phyloP scores from a whole-genome alignment of 2,113 vertebrate genomes.

The Acanthisitta chloris region DNA sequence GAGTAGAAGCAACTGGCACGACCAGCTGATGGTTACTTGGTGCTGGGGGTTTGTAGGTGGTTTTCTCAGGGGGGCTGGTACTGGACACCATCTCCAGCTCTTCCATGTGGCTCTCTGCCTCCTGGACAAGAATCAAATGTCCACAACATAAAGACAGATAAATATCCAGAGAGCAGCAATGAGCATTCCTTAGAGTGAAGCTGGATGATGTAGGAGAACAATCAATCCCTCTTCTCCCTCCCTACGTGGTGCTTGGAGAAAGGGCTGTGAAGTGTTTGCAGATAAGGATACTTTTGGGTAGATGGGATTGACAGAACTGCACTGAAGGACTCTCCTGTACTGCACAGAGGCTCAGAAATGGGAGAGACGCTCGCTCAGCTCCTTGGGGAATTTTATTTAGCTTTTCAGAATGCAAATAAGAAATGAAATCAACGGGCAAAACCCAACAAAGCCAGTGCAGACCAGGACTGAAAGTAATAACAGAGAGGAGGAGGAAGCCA shows the following conservation, averaged over 20 bases:
- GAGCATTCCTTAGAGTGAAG: not conserved
- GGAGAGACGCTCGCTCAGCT: not conserved
- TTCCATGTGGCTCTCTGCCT: slow-evolving; percentile 82
- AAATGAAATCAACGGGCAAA: not conserved
- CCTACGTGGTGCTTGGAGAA: not conserved
- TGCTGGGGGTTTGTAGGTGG: slow-evolving; percentile 76
- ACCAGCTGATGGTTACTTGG: slow-evolving; percentile 78
- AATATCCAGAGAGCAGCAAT: not conserved
- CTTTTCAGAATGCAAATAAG: not conserved
- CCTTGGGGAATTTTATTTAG: not conserved
- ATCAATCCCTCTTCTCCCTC: not conserved
- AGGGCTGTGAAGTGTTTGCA: not conserved
- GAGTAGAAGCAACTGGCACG: slow-evolving; percentile 77
- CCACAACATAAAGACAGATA: slow-evolving; percentile 46
- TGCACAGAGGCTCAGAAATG: not conserved
- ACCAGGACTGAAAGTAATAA: not conserved
- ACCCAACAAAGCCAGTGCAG: not conserved
- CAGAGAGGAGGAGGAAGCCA: not conserved
- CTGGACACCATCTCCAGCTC: slow-evolving; percentile 89
- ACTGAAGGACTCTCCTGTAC: not conserved
- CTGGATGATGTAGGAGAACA: not conserved
- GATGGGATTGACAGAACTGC: not conserved
- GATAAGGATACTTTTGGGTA: not conserved
- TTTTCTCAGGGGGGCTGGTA: slow-evolving; percentile 84
- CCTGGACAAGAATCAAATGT: slow-evolving; percentile 84